phyloP scores from a whole-genome alignment of 2,113 vertebrate species.

The Narcine bancroftii region DNA sequence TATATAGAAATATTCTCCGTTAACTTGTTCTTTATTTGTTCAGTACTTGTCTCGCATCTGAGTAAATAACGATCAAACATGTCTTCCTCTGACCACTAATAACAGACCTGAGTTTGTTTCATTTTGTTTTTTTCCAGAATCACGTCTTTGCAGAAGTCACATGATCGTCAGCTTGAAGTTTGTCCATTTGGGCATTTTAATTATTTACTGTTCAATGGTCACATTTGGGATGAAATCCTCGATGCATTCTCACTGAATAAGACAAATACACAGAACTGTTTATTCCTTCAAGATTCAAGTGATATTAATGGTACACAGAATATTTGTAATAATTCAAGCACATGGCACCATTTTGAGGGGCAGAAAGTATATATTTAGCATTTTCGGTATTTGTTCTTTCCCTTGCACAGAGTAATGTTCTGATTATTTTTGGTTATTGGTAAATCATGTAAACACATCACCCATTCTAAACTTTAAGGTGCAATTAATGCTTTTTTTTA shows the following conservation, averaged over 20 bases:
- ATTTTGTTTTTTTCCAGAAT: slow-evolving; percentile 64
- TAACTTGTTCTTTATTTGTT: too few species aligned
- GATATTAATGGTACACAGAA: slow-evolving; percentile 21
- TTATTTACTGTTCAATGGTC: slow-evolving; percentile 76
- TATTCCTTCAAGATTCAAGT: slow-evolving; percentile 25
- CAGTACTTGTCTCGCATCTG: neutral
- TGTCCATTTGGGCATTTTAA: slow-evolving; percentile 88
- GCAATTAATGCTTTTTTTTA: slow-evolving; percentile 21
- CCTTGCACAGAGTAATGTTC: slow-evolving; percentile 17
- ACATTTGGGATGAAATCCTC: slow-evolving; percentile 60
- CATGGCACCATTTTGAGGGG: slow-evolving; percentile 33
- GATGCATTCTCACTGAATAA: slow-evolving; percentile 38
- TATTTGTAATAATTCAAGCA: slow-evolving; percentile 28
- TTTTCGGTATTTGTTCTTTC: slow-evolving; percentile 7
- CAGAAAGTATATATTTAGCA: slow-evolving; percentile 1
- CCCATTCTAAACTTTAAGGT: slow-evolving; percentile 23
- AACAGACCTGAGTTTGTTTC: neutral
- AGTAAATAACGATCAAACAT: neutral
- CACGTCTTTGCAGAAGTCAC: slow-evolving; percentile 97
- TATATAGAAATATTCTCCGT: too few species aligned
- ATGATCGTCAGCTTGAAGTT: slow-evolving; percentile 82
- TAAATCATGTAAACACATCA: slow-evolving; percentile 26
- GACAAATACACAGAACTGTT: slow-evolving; percentile 13
- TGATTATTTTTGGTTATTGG: neutral
- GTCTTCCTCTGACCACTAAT: neutral